Base-by-base conservation (phyloP, 2,888 invertebrate species). In the Cephus rjabovi region DNA sequence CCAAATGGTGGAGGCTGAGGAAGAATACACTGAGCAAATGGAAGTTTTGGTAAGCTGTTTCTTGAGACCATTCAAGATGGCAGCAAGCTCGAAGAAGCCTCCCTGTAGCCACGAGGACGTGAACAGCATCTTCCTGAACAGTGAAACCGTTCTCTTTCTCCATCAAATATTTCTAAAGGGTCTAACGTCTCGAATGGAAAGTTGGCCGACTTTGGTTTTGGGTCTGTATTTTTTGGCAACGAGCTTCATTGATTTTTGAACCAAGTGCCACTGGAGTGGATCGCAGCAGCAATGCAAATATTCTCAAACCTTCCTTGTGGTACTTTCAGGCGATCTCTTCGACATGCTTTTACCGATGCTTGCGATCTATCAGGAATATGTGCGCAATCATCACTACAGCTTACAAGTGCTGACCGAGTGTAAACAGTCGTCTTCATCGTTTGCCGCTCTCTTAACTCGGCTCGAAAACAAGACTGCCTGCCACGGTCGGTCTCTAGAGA, bases 141-240 rank as follows among this genome's bases (percentile, higher is more conserved):
- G 96, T 89, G 98, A 98, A 92, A 98, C 98, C 0, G 95, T 98
- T 78, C 93, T 98, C 86, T 98, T 98, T 92, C 94, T 98, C 35
- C 98, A 98, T 91, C 98, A 98, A 93, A 98, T 98, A 88, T 98
- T 98, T 92, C 94, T 98, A 88, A 98, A 98, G 92, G 98, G 98
- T 56, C 94, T 98, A 74, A 97, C 97, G 9, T 97, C 97, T 0
- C 93, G 98, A 79, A 95, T 98, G 94, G 98, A 98, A 91, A 97
- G 96, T 81, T 98, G 98, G 98, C 98, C 98, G 73, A 98, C 98
- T 11, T 93, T 98, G 82, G 97, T 98, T 81, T 93, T 98, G 92
- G 97, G 97, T 97, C 93, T 93, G 92, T 85, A 40, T 30, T 69
- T 73, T 73, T 73, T 34, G 40, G 6, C 40, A 40, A 15, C 0